Evolutionary conservation across 64 coral and sea anemone species (phyloP).

Genomic region (Orbicella faveolata): DNA sequence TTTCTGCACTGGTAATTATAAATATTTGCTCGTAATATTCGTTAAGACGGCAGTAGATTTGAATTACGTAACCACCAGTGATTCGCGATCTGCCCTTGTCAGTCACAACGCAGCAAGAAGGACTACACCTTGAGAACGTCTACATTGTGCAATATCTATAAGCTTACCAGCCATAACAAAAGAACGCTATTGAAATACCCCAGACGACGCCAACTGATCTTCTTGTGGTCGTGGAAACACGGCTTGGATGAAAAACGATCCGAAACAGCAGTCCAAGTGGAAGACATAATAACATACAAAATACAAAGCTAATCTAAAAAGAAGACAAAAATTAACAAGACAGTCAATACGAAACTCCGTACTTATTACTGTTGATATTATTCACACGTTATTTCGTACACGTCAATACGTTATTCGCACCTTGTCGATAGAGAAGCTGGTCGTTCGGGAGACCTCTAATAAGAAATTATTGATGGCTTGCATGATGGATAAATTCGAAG

Average conservation of each 20-base stretch:
- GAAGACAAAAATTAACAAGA: not conserved
- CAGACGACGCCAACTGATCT: conserved; percentile 14
- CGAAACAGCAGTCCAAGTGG: conserved; percentile 46
- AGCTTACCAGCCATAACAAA: conserved; percentile 65
- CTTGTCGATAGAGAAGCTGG: not conserved
- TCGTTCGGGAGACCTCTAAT: not conserved
- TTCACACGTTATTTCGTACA: too few relatives aligned
- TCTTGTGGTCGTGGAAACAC: conserved; percentile 35
- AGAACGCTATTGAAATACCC: conserved; percentile 38
- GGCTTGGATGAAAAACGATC: conserved; percentile 30
- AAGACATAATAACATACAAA: conserved; percentile 56
- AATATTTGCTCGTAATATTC: too few relatives aligned
- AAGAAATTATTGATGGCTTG: not conserved
- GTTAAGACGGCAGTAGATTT: too few relatives aligned
- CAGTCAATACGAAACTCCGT: too few relatives aligned
- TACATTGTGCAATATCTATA: too few relatives aligned
- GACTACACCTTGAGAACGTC: too few relatives aligned
- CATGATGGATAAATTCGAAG: not conserved
- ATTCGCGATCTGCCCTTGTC: too few relatives aligned
- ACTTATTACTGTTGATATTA: too few relatives aligned
- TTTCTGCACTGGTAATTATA: too few relatives aligned
- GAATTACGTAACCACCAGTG: too few relatives aligned
- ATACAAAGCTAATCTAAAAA: conserved; percentile 58
- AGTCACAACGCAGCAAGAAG: too few relatives aligned
- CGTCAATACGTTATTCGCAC: not conserved